phyloP scores from a whole-genome alignment of 2,888 invertebrate genomes.

The Troides helena region DNA sequence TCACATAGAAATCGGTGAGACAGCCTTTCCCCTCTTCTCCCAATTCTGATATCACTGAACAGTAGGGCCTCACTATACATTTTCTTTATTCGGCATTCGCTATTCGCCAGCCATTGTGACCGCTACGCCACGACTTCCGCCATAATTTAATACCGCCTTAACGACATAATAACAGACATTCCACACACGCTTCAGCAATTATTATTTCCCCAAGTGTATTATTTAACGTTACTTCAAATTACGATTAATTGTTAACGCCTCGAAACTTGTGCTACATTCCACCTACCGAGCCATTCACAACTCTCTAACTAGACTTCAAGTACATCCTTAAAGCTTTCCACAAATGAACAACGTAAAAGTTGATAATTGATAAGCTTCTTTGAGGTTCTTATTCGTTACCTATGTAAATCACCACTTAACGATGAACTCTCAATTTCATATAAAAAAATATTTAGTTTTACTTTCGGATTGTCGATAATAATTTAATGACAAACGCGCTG shows the following conservation, averaged over 20 bases:
- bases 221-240: conserved; percentile 26
- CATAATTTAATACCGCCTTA: conserved; percentile 7
- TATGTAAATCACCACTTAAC: too few species aligned
- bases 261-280: conserved; percentile 19
- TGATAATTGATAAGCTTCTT: too few species aligned
- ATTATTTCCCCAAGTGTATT: conserved; percentile 24
- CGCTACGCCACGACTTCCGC: conserved; percentile 1
- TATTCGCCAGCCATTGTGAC: neutral
- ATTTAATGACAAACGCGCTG: neutral
- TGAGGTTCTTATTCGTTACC: too few species aligned
- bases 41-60: too few species aligned
- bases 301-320: neutral
- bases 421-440: too few species aligned
- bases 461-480: neutral
- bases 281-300: neutral
- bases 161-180: conserved; percentile 27
- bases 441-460: too few species aligned
- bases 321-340: too few species aligned
- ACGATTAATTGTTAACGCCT: conserved; percentile 27
- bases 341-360: too few species aligned
- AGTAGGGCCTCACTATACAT: too few species aligned
- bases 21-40: too few species aligned
- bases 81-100: too few species aligned
- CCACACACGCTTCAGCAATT: conserved; percentile 20
- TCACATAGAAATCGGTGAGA: too few species aligned